Conservation (phyloP, 2,113 vertebrate genomes). For the Fukomys damarensis region DNA sequence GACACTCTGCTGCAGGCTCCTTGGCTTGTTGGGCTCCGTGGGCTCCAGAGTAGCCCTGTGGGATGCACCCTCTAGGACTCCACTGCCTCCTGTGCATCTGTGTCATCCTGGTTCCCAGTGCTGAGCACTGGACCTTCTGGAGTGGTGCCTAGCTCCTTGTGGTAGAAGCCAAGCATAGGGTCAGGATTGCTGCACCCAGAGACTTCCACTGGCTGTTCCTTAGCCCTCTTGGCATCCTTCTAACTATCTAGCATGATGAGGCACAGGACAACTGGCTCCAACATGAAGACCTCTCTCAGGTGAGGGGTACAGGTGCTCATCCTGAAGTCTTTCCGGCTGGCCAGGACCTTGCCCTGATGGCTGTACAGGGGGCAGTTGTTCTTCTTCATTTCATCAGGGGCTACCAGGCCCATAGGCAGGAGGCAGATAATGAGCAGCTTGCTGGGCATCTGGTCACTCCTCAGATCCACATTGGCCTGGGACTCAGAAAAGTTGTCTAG, state of each 20-base stretch:
- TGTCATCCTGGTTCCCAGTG: not conserved
- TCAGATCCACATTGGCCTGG: conserved; percentile 80
- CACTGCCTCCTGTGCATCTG: not conserved
- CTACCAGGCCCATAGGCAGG: conserved; percentile 90
- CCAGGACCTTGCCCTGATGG: conserved; percentile 90
- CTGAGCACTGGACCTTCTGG: not conserved
- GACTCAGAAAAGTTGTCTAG: conserved; percentile 84
- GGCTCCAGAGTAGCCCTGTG: conserved; percentile 65
- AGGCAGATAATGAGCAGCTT: conserved; percentile 86
- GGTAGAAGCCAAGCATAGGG: conserved; percentile 55
- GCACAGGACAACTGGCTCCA: conserved; percentile 81
- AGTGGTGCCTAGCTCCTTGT: conserved; percentile 9
- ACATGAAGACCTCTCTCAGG: conserved; percentile 85
- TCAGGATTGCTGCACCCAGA: not conserved
- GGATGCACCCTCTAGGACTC: conserved; percentile 65
- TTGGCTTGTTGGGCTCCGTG: conserved; percentile 77
- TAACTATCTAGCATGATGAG: not conserved
- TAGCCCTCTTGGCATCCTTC: not conserved
- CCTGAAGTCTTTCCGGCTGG: conserved; percentile 93
- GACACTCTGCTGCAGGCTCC: conserved; percentile 77
- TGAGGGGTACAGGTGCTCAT: conserved; percentile 90
- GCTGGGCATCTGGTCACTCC: conserved; percentile 43
- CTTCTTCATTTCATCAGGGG: conserved; percentile 90
- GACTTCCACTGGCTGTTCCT: conserved; percentile 49
- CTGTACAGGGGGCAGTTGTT: conserved; percentile 91